Percentiles rank a stretch among this genome's conserved stretches.
These are phyloP conservation scores for Channa argus DNA, from an alignment of 2,113 vertebrate genomes.

Conservation along the genomic window DNA sequence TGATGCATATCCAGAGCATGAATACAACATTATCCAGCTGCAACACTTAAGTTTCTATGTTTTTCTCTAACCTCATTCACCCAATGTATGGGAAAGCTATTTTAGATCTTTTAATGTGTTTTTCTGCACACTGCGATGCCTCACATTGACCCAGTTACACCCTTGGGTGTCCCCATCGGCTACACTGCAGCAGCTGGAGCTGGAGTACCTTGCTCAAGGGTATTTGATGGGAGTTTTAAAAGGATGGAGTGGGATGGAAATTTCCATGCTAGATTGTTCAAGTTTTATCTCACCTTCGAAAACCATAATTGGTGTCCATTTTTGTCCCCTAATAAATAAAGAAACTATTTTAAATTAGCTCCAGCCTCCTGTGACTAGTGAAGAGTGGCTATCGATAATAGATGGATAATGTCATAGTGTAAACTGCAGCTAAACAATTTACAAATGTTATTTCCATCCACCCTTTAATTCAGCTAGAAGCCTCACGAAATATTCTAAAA, in stretches of 20 bases:
- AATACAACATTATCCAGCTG: constrained; percentile 1
- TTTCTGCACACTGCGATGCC: not conserved
- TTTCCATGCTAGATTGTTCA: not conserved
- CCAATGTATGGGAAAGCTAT: not conserved
- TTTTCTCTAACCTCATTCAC: not conserved
- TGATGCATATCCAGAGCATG: constrained; percentile 23
- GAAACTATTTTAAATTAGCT: not conserved
- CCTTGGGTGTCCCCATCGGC: constrained; percentile 8
- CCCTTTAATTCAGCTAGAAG: no score
- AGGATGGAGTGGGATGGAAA: constrained; percentile 6
- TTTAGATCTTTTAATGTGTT: constrained; percentile 18
- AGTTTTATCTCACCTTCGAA: not conserved
- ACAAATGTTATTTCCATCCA: no score
- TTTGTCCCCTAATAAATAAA: not conserved
- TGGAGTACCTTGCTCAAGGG: constrained; percentile 16
- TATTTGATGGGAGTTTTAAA: constrained; percentile 8
- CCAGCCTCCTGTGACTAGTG: no score
- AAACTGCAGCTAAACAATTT: no score
- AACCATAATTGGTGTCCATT: no score
- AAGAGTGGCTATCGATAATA: not conserved
- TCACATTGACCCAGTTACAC: not conserved
- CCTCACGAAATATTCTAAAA: no score
- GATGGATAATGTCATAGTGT: no score
- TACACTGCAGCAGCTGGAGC: constrained; percentile 27
- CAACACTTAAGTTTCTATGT: not conserved